A percentile compares a stretch with the other conserved stretches of the same genome.
Evolutionary conservation across 30 jellyfish, hydroid and myxozoan genomes (phyloP).

Genomic region (Cassiopea andromeda): DNA sequence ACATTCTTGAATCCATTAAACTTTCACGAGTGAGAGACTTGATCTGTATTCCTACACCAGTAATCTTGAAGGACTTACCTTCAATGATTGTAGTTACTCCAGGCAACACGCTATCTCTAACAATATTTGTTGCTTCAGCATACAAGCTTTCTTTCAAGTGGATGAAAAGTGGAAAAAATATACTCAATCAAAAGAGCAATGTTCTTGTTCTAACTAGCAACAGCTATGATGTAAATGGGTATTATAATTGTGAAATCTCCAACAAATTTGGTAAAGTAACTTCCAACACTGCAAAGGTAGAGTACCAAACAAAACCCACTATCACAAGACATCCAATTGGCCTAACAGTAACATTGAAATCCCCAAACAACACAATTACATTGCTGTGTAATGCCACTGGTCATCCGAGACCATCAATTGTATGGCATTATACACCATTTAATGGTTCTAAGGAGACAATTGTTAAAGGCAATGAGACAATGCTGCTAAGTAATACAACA

Average conservation of each 20-base stretch:
- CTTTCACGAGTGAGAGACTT: slow-evolving; percentile 15
- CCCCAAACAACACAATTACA: slow-evolving; percentile 17
- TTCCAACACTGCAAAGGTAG: slow-evolving; percentile 37
- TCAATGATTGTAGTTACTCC: slow-evolving; percentile 5
- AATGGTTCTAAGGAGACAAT: not conserved
- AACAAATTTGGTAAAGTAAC: slow-evolving; percentile 62
- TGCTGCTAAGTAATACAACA: slow-evolving; percentile 26
- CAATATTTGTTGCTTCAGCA: not conserved
- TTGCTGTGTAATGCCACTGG: slow-evolving; percentile 69
- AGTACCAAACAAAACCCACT: slow-evolving; percentile 26
- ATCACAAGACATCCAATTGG: slow-evolving; percentile 60
- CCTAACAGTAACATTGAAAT: slow-evolving; percentile 9
- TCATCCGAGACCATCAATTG: slow-evolving; percentile 26
- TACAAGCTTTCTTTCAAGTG: slow-evolving; percentile 47
- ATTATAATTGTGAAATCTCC: slow-evolving; percentile 49
- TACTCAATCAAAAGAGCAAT: not conserved
- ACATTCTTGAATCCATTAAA: slow-evolving; percentile 4
- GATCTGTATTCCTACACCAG: slow-evolving; percentile 57
- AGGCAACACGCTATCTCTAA: not conserved
- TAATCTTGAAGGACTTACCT: slow-evolving; percentile 43
- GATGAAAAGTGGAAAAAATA: slow-evolving; percentile 35
- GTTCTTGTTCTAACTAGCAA: not conserved
- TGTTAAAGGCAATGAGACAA: slow-evolving; percentile 21
- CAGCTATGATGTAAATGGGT: slow-evolving; percentile 10
- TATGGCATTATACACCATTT: slow-evolving; percentile 56